phyloP scores from a whole-genome alignment of 1,140 invertebrate genomes.

The Oedothorax gibbosus region DNA sequence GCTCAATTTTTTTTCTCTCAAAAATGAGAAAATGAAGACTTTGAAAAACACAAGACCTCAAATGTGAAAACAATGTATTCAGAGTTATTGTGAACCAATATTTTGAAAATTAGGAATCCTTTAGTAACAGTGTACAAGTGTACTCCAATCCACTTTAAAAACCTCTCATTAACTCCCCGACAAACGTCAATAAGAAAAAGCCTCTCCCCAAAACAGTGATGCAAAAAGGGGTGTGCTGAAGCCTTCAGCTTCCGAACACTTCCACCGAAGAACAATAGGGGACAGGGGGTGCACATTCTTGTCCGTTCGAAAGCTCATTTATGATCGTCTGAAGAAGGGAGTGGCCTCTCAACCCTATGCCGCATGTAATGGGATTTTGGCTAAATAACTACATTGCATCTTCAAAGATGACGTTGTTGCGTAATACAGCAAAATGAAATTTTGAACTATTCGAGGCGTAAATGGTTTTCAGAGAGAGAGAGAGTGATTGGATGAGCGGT shows the following conservation, averaged over 20 bases:
- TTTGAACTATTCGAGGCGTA: not conserved
- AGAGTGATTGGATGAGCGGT: not conserved
- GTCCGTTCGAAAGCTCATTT: slow-evolving; percentile 27
- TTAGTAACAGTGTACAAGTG: too few species aligned
- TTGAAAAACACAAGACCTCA: too few species aligned
- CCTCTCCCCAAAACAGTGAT: not conserved
- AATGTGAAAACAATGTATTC: too few species aligned
- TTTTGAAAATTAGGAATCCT: too few species aligned
- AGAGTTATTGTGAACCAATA: too few species aligned
- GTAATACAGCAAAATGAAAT: not conserved
- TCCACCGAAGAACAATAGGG: slow-evolving; percentile 28
- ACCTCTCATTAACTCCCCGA: not conserved
- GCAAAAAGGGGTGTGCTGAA: too few species aligned
- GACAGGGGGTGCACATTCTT: slow-evolving; percentile 30
- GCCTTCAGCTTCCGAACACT: too few species aligned
- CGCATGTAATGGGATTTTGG: slow-evolving; percentile 45
- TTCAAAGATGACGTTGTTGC: not conserved
- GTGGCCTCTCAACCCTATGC: slow-evolving; percentile 41
- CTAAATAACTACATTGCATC: slow-evolving; percentile 37
- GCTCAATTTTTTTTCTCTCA: too few species aligned
- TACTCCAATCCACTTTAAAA: not conserved
- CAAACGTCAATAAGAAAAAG: not conserved
- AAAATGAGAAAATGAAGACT: too few species aligned
- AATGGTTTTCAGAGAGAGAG: not conserved
- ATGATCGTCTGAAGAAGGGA: slow-evolving; percentile 34